Evolutionary conservation across 2,888 invertebrate species (phyloP), one percentile per base, ranked within the genome.

Genomic region (Pachymerium ferrugineum): DNA sequence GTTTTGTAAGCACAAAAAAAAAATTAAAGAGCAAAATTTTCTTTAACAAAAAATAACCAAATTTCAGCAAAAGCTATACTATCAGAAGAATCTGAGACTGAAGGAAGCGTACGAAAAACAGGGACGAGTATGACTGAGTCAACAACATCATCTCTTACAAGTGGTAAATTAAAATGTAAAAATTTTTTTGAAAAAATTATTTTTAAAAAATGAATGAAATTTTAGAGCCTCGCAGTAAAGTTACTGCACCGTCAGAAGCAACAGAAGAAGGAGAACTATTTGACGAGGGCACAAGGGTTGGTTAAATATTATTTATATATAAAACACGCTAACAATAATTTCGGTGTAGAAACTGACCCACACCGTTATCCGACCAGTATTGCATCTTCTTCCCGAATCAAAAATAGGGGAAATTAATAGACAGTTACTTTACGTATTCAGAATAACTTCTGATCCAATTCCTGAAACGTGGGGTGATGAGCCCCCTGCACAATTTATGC

Each of bases 181-280:
- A 38, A 3, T 16, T 33, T 33, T 5, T 4, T n/a, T n/a, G n/a
- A n/a, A n/a, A n/a, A 38, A 38, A 38, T 38, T 38, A 38, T 22
- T 22, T 47, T 1, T 6, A 5, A 2, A 47, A 22, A 47, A 47
- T 3, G 12, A 22, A 25, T 25, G 10, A 5, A 25, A 25, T 54
- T 25, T 47, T 54, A 54, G 54, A 54, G 25, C 54, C 54, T 8
- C 54, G 54, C 54, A 54, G 54, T 14, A 54, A 54, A 54, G 54
- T 28, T 12, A 54, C 25, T 1, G 54, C 47, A 4, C 47, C 25
- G 3, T 54, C 54, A 25, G 54, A 54, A 22, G 25, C 22, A 4
- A 54, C 54, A 22, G 54, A 54, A 25, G 54, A 54, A 25, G 54
- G 25, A 25, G 54, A 54, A 54, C 1, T 54, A 12, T 54, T 54